Percentiles rank a stretch among this genome's conserved stretches.
These are phyloP conservation scores for Aptenodytes forsteri DNA, from an alignment of 2,113 vertebrate species.

Conservation along the genomic window DNA sequence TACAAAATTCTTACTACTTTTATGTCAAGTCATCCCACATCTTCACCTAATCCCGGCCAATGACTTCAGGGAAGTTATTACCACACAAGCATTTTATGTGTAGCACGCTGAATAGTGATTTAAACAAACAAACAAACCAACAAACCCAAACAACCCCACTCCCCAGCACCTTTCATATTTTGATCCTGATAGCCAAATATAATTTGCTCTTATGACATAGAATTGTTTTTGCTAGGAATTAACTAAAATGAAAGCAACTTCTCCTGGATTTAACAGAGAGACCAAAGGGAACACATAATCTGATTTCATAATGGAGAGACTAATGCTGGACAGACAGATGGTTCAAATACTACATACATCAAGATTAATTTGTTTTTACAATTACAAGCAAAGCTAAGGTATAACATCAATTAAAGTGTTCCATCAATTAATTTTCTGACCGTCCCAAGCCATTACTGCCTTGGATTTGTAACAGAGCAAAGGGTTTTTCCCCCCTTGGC, in stretches of 20 bases:
- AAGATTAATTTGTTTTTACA: background rate
- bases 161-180: background rate
- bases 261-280: background rate
- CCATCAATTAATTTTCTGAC: too few relatives aligned
- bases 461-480: background rate
- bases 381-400: background rate
- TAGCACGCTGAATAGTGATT: background rate
- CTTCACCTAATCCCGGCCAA: background rate
- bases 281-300: background rate
- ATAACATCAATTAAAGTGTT: background rate
- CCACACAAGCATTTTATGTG: background rate
- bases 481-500: accelerated
- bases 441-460: background rate
- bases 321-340: background rate
- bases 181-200: background rate
- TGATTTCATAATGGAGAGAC: background rate
- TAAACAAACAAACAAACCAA: too few relatives aligned
- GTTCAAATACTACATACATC: background rate
- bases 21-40: background rate
- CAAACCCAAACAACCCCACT: accelerated
- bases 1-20: background rate
- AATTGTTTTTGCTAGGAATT: background rate
- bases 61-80: background rate
- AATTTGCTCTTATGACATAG: background rate
- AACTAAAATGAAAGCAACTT: background rate